phyloP scores from a whole-genome alignment of 1,140 invertebrate genomes.

The Lycorma delicatula region DNA sequence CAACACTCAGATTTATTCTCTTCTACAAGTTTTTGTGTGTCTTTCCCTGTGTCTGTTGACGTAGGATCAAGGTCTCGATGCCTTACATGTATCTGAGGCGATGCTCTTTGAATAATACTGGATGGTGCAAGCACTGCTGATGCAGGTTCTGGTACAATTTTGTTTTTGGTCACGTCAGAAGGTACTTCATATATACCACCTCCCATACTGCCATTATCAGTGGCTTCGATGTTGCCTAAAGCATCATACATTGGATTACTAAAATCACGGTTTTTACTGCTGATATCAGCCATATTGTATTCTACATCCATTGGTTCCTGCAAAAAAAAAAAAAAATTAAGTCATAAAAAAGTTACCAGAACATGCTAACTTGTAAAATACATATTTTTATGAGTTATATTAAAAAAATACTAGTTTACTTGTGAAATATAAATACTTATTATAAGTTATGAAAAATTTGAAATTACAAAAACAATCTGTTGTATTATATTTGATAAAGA shows the following conservation, averaged over 20 bases:
- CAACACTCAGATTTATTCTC: constrained; percentile 65
- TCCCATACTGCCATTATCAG: constrained; percentile 42
- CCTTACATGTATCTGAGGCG: constrained; percentile 60
- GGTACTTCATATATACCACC: constrained; percentile 68
- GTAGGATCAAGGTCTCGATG: constrained; percentile 73
- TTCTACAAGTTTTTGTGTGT: constrained; percentile 80
- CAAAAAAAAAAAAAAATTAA: constrained; percentile 18
- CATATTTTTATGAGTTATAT: not conserved
- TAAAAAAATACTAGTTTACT: not conserved
- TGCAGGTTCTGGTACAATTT: constrained; percentile 42
- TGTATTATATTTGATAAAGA: not conserved
- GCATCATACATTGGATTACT: constrained; percentile 95
- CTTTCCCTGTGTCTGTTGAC: constrained; percentile 68
- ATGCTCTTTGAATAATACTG: constrained; percentile 64
- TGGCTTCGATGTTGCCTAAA: constrained; percentile 52
- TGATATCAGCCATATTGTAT: constrained; percentile 62
- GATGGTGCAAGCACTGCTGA: constrained; percentile 70
- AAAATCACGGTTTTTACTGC: constrained; percentile 75
- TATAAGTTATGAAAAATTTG: not conserved
- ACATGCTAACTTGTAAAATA: not conserved
- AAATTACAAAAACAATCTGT: not conserved
- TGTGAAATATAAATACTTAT: not conserved
- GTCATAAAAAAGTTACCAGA: not conserved
- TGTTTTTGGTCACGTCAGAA: constrained; percentile 55
- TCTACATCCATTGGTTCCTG: constrained; percentile 61